Conservation (phyloP, 2,888 invertebrate genomes). For the Diadegma fenestrale region DNA sequence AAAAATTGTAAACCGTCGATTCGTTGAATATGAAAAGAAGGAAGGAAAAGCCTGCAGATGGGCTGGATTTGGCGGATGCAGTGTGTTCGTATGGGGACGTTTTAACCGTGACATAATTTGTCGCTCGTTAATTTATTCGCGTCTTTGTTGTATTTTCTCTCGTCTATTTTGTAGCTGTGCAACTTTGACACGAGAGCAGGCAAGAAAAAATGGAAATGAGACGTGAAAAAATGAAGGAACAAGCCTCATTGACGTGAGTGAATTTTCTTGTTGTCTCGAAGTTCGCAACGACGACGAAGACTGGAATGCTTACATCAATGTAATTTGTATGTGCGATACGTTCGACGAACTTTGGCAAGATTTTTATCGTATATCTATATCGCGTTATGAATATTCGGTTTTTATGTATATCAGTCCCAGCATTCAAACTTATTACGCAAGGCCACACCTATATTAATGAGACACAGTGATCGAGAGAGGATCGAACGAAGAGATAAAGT, state of each 20-base stretch:
- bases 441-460: slow-evolving; percentile 31
- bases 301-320: slow-evolving; percentile 64
- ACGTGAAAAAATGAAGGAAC: not conserved
- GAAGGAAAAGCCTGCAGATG: slow-evolving; percentile 39
- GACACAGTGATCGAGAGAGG: slow-evolving; percentile 30
- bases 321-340: slow-evolving; percentile 66
- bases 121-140: slow-evolving; percentile 27
- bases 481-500: slow-evolving; percentile 15
- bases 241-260: slow-evolving; percentile 1
- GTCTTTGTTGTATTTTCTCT: slow-evolving; percentile 23
- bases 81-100: slow-evolving; percentile 36
- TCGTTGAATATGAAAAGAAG: slow-evolving; percentile 57
- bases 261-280: slow-evolving; percentile 26
- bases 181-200: slow-evolving; percentile 3
- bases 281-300: slow-evolving; percentile 18
- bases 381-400: slow-evolving; percentile 62
- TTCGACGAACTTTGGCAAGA: slow-evolving; percentile 41
- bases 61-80: slow-evolving; percentile 37
- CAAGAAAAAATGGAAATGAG: not conserved
- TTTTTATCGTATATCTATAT: slow-evolving; percentile 61
- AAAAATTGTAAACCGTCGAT: slow-evolving; percentile 66
- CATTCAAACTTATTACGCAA: slow-evolving; percentile 50
- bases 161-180: slow-evolving; percentile 28
- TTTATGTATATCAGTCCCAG: slow-evolving; percentile 61
- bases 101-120: slow-evolving; percentile 22